Conservation (phyloP, 2,113 vertebrate species). For the Ciconia boyciana region DNA sequence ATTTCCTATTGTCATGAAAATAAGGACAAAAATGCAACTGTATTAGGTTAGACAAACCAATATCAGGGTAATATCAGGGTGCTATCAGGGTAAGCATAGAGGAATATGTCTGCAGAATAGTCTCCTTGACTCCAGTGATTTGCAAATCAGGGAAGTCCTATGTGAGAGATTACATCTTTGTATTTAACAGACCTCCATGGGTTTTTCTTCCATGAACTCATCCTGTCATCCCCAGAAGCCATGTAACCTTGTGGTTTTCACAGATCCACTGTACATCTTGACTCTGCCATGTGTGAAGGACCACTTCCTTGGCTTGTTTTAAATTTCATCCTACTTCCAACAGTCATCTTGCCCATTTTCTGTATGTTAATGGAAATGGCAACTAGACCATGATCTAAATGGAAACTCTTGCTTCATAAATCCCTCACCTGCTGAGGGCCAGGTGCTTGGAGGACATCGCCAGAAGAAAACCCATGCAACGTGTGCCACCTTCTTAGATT, state of each 20-base stretch:
- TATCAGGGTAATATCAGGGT: no score
- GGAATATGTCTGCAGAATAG: neutral
- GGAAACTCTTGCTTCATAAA: neutral
- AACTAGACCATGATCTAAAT: no score
- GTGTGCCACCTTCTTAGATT: neutral
- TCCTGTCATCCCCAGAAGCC: neutral
- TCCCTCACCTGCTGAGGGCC: neutral
- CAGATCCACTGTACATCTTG: neutral
- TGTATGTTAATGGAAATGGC: neutral
- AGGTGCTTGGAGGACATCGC: neutral
- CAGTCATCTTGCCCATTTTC: neutral
- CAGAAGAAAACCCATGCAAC: neutral
- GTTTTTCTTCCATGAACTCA: fast-evolving
- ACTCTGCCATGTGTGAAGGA: neutral
- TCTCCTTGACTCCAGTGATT: neutral
- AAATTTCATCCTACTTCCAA: neutral
- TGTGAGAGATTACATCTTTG: neutral
- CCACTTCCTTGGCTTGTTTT: neutral
- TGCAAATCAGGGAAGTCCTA: neutral
- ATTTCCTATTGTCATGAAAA: neutral
- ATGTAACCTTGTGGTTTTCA: neutral
- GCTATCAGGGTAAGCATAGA: neutral
- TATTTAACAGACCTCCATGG: neutral
- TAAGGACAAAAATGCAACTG: neutral
- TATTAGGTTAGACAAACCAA: neutral